Base-by-base conservation (phyloP, 1,140 invertebrate species). In the Pseudomyrmex dendroicus region DNA sequence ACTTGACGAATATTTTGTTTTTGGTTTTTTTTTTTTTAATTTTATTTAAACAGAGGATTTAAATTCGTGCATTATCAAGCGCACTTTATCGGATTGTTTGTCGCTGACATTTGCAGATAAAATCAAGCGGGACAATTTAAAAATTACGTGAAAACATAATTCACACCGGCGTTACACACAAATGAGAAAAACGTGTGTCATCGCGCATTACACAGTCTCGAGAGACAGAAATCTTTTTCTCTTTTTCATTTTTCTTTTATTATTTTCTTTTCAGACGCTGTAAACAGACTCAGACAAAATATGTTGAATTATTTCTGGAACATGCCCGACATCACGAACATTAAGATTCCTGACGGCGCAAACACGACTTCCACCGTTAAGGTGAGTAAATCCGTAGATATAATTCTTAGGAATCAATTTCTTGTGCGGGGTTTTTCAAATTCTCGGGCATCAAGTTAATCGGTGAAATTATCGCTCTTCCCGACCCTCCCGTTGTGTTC, bases 341-440 rank as follows among this genome's bases (percentile, higher is more conserved):
- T 82, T 54, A 91, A 92, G 62, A 90, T 94, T 84, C 94, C 95
- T 48, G 93, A 94, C 73, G 95, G 95, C 86, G 95, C 93, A 70
- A 95, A 95, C 87, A 94, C 92, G 4, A 95, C 95, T 35, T 95
- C 95, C 8, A 94, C 94, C 7, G 94, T 93, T 82, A 95, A 95
- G 93, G 95, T 96, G 91, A 90, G 86, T 50, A 52, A 35, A 35
- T 35, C 13, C 13, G 46, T 20, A n/a, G 13, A 20, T n/a, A 2
- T 25, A 3, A 35, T n/a, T 35, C 5, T 12, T 5, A 25, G 7
- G n/a, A 64, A 64, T 46, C 8, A 59, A 17, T 59, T 52, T 52
- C 13, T 52, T 52, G 50, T 13, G 35, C 35, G 5, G 0, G 35
- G 35, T 35, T 35, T 35, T 35, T 5, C 35, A 35, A 35, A 35